Percentiles rank a stretch among this genome's conserved stretches.
Evolutionary conservation across 1,140 invertebrate genomes (phyloP).

Genomic region (Phymastichus coffea): DNA sequence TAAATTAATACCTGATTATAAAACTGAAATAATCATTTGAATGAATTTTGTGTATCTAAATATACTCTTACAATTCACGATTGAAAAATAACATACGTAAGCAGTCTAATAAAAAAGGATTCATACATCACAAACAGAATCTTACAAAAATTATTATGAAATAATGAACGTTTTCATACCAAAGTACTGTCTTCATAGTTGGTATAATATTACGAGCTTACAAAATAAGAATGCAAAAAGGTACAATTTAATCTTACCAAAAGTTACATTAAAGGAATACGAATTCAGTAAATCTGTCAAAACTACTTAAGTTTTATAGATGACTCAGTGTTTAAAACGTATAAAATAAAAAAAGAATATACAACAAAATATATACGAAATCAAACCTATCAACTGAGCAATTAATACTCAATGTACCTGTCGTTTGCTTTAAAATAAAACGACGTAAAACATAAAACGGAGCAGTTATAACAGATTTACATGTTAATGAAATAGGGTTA

Average conservation of each 20-base stretch:
- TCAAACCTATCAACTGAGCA: background rate
- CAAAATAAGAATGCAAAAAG: slow-evolving; percentile 2
- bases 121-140: slow-evolving; percentile 7
- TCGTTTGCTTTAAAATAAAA: background rate
- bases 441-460: background rate
- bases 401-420: slow-evolving; percentile 1
- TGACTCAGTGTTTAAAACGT: slow-evolving; percentile 8
- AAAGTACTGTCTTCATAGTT: slow-evolving; percentile 2
- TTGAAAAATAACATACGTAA: slow-evolving; percentile 5
- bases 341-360: slow-evolving; percentile 1
- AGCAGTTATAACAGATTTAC: slow-evolving; percentile 17
- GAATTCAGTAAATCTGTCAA: background rate
- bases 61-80: slow-evolving; percentile 8
- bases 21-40: too few relatives aligned
- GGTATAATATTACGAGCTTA: background rate
- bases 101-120: slow-evolving; percentile 9
- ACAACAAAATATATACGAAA: slow-evolving; percentile 1
- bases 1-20: too few relatives aligned
- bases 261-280: slow-evolving; percentile 10
- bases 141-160: background rate
- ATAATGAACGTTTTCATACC: background rate
- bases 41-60: slow-evolving; percentile 26
- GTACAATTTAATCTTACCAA: slow-evolving; percentile 9
- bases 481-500: slow-evolving; percentile 8
- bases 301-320: slow-evolving; percentile 16